A percentile compares a stretch with the other conserved stretches of the same genome.
Conservation (phyloP, 37 sponge, comb jelly and placozoan genomes). For the Agelas oroides region DNA sequence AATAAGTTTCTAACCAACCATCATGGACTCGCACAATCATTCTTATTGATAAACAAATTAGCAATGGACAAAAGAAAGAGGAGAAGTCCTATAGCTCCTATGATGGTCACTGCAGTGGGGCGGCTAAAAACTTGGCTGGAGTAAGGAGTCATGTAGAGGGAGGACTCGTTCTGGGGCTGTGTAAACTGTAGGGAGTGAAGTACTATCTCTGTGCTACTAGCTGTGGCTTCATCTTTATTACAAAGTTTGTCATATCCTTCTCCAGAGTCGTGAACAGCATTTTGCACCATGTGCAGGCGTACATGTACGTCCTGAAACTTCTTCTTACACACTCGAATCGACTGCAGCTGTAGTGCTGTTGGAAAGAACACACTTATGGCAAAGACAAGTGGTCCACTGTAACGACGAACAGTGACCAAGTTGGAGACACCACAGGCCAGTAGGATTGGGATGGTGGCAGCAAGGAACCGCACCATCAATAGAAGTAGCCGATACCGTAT, state of each 20-base stretch:
- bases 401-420: slow-evolving; percentile 66
- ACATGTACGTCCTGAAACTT: background rate
- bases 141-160: slow-evolving; percentile 61
- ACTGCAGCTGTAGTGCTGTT: slow-evolving; percentile 19
- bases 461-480: slow-evolving; percentile 37
- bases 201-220: too few species aligned
- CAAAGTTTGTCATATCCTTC: too few species aligned
- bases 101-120: slow-evolving; percentile 3
- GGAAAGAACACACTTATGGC: slow-evolving; percentile 61
- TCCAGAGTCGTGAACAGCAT: too few species aligned
- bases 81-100: slow-evolving; percentile 22
- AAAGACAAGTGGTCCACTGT: slow-evolving; percentile 69
- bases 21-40: too few species aligned
- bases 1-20: too few species aligned
- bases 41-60: slow-evolving; percentile 32
- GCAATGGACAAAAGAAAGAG: slow-evolving; percentile 53
- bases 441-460: slow-evolving; percentile 59
- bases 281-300: background rate
- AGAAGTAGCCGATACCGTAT: slow-evolving; percentile 15
- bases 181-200: too few species aligned
- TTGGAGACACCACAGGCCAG: slow-evolving; percentile 63
- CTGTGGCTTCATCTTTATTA: too few species aligned
- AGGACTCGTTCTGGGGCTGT: background rate
- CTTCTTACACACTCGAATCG: slow-evolving; percentile 16
- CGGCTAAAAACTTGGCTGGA: slow-evolving; percentile 36